Evolutionary conservation across 2,113 vertebrate genomes (phyloP), one percentile per base, ranked within the genome.

Genomic region (Reinhardtius hippoglossoides): DNA sequence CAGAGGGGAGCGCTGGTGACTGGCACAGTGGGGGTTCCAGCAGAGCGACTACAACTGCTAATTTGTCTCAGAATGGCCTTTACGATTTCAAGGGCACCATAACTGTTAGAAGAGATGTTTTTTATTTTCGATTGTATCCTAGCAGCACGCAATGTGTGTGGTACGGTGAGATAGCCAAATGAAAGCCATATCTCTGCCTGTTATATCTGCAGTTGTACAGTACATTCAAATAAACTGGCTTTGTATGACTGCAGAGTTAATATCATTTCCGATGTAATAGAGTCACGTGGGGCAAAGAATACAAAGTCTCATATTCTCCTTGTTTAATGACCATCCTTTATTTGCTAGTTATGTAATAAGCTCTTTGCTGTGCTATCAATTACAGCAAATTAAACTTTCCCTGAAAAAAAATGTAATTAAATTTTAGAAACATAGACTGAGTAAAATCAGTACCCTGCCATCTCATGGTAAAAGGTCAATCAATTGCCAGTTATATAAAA

Each of bases 61-160:
- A 93, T 93, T 93, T 91, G 88, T 93, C 88, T 91, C 80, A 59
- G 74, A 90, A 88, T 84, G 89, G 88, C 87, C 88, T 76, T 86
- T 86, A 91, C 74, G 62, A 85, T 89, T 93, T 92, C 88, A 90
- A 88, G 89, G 90, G 88, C 86, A 80, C 89, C 73, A 89, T 92
- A 89, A 93, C 88, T 84, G 87, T 89, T 92, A 80, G 74, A 90
- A 91, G 80, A 87, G 78, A 91, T 86, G 78, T 78, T 87, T 87
- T 89, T 71, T 85, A 74, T 35, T 88, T 82, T 61, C 13, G 52
- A 83, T 75, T 40, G 71, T 44, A 60, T 81, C 68, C 58, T 1
- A 24, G 63, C 75, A 56, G 57, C 24, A 31, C 48, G 55, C 52
- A 64, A 68, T 15, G 21, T 40, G 55, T 54, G 61, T 81, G 88